Base-by-base conservation (phyloP, 2,888 invertebrate species). In the Tridacna crocea region DNA sequence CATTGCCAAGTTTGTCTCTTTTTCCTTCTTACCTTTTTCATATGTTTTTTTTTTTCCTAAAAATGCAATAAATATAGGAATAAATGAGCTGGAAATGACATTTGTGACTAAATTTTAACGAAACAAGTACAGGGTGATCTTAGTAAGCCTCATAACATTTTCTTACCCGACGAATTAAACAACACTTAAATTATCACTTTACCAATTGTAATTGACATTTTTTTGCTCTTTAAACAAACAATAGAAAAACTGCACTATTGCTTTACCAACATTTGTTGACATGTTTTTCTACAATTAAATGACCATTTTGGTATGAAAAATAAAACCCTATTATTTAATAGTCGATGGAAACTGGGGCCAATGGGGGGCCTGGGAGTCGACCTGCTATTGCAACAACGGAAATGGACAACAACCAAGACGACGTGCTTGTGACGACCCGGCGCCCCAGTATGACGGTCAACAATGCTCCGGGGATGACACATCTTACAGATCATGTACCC, bases 341-440 rank as follows among this genome's bases (percentile, higher is more conserved):
- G 87, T 87, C 72, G 55, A 87, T 78, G 87, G 87, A 10, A 63
- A 68, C 6, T 87, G 84, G 85, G 72, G 75, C 19, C 46, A 26
- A 10, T 85, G 87, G 88, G 78, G 76, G n/a, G 17, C 72, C 15
- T 84, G 66, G 73, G 73, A 60, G 55, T n/a, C 19, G 1, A 73
- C 60, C 13, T 73, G 73, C 19, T 73, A 73, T 22, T 73, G 73
- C 58, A 73, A 60, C 60, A 60, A 58, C 15, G 73, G 73, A 27
- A 73, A 73, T 58, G 70, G 70, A 22, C 70, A 70, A 19, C 15
- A 73, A 22, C 73, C 73, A 26, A 75, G 93, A 55, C 80, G 76
- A 15, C 80, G 91, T 26, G 66, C 65, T 11, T 84, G 84, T 70
- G 63, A 68, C 36, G 75, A 78, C 48, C 84, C 84, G 6, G 74